phyloP scores from a whole-genome alignment of 1,140 invertebrate genomes.

The Hyles euphorbiae region DNA sequence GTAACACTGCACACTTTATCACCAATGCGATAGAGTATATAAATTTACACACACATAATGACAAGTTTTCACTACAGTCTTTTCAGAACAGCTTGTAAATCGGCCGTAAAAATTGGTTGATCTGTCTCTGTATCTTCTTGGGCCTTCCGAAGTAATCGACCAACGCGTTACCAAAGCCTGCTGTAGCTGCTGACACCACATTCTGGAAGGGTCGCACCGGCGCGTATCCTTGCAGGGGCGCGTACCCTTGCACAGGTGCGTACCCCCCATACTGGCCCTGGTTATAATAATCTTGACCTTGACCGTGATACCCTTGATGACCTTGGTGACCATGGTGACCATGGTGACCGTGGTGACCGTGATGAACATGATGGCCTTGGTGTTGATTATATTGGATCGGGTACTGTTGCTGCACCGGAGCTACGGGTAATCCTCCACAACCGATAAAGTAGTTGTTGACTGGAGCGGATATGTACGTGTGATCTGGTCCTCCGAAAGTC shows the following conservation, averaged over 20 bases:
- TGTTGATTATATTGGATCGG: not conserved
- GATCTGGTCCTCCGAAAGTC: slow-evolving; percentile 41
- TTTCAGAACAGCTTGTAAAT: slow-evolving; percentile 48
- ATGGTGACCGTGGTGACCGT: not conserved
- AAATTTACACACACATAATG: no score
- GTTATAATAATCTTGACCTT: slow-evolving; percentile 8
- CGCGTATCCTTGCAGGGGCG: slow-evolving; percentile 9
- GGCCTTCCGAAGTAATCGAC: slow-evolving; percentile 46
- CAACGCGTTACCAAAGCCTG: slow-evolving; percentile 42
- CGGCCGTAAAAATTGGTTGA: slow-evolving; percentile 45
- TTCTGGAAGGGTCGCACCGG: slow-evolving; percentile 38
- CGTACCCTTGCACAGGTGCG: slow-evolving; percentile 2
- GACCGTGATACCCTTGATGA: slow-evolving; percentile 4
- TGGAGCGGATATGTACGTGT: slow-evolving; percentile 52
- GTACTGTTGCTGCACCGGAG: slow-evolving; percentile 11
- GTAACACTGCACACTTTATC: no score
- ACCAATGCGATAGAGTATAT: no score
- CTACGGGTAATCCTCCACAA: slow-evolving; percentile 32
- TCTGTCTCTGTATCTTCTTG: slow-evolving; percentile 41
- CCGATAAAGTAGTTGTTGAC: slow-evolving; percentile 59
- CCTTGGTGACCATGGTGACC: not conserved
- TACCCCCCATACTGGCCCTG: not conserved
- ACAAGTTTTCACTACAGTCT: no score
- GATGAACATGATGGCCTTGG: slow-evolving; percentile 1
- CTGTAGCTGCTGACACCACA: slow-evolving; percentile 44